Evolutionary conservation across 2,888 invertebrate genomes (phyloP), one percentile per base, ranked within the genome.

Genomic region (Teinopalpus imperialis): DNA sequence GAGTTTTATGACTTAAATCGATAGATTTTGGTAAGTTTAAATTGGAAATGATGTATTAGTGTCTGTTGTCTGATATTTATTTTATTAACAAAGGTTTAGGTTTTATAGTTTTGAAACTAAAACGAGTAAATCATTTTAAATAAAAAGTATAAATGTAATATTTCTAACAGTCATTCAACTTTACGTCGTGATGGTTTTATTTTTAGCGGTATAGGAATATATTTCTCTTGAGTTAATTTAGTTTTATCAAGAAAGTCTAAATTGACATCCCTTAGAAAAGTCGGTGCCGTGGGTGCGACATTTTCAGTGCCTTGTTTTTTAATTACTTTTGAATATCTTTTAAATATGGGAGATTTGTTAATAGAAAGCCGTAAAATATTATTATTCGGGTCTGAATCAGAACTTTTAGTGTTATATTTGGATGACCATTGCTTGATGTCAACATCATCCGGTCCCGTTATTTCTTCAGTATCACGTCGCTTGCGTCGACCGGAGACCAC

Each of bases 401-500:
- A 24, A 8, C 42, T 48, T 18, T 45, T 23, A n/a, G 9, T 14
- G n/a, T n/a, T 14, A 2, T 40, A 9, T 35, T 31, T 26, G 5
- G 9, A 7, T 2, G 49, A 30, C 49, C 49, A 53, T 9, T 48
- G 43, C 0, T 31, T 45, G 20, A 48, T 32, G 18, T 48, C 32
- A 8, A 44, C 8, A 27, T 46, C 48, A 9, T 54, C 56, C 16
- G 59, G 42, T 1, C 51, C 64, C 1, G 57, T 56, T 1, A 66
- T 53, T 57, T 78, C 76, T 58, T 77, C 73, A 1, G 78, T 70
- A 41, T 86, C 79, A 21, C 92, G 82, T 63, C 90, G 90, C 56
- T 78, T 90, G 46, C 89, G 71, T 52, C 89, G 80, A 8, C 94
- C 94, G 8, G 93, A 90, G 4, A 95, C 87, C 0, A 94, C 93